Base-by-base conservation (phyloP, 1,140 invertebrate species). In the Metaphire vulgaris region DNA sequence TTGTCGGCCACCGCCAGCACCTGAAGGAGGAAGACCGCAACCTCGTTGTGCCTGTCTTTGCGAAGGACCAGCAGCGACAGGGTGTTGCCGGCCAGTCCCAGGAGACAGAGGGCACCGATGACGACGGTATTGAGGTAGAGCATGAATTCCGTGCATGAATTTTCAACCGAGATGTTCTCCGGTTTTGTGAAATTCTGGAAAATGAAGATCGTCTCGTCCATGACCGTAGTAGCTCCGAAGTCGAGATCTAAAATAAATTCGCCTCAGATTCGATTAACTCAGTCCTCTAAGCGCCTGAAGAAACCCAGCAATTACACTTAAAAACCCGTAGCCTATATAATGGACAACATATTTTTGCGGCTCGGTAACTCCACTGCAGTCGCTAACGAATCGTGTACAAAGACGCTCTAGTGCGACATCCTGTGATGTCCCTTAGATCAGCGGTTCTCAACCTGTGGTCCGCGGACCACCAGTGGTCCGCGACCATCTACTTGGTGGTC, bases 1-100 rank as follows among this genome's bases (percentile, higher is more conserved):
- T 56, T 76, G 75, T 76, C 75, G 33, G 30, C 33, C 2, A 76
- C 26, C 2, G 75, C 75, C 15, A 76, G 68, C 15, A 69, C 41
- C 69, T 72, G 75, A 2, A 76, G 75, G 12, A 76, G 68, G 26
- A 72, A 33, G 2, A 34, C 70, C 21, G 75, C 68, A 1, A 69
- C 67, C 67, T 69, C n/a, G 67, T 31, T 69, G 67, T 31, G 31
- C n/a, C 26, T 69, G 67, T 69, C 67, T 26, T 26, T 2, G 6
- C 26, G 67, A 14, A 69, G n/a, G 67, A 69, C 67, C 6, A 69
- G 6, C 6, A 69, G 6, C 6, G 67, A 69, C 67, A 69, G 67
- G n/a, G 31, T 31, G 67, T 69, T 69, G 67, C 67, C 67, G n/a
- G 31, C 67, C n/a, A 69, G n/a, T 26, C 67, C 67, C 14, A 69